These are phyloP conservation scores for Acrocephalus scirpaceus DNA, from an alignment of 2,797 vertebrate species.

Conservation along the genomic window DNA sequence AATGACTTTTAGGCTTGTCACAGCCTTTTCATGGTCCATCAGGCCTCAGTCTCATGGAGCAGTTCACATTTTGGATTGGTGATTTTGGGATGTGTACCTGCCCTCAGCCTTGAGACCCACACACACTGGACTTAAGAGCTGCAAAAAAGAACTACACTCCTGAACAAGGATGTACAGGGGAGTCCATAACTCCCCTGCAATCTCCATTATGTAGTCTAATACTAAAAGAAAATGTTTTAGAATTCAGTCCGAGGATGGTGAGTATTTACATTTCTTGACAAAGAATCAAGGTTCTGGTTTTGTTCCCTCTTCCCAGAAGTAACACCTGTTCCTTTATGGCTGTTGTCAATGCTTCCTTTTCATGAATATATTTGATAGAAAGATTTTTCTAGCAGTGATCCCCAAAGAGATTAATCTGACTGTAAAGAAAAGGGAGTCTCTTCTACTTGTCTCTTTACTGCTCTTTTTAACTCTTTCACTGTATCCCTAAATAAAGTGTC, in stretches of 20 bases:
- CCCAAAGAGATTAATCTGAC: neutral
- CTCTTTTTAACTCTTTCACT: neutral
- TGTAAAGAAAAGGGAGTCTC: neutral
- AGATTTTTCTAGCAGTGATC: neutral
- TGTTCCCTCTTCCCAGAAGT: neutral
- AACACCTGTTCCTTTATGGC: neutral
- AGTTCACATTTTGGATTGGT: neutral
- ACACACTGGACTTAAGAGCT: neutral
- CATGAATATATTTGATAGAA: neutral
- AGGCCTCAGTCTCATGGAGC: neutral
- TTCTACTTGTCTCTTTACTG: conserved; percentile 1
- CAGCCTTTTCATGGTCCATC: neutral
- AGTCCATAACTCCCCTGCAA: neutral
- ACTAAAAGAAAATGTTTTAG: neutral
- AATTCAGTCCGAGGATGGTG: neutral
- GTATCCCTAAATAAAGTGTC: neutral
- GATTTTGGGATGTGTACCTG: neutral
- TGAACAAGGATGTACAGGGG: rapidly evolving
- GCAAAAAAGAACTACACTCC: neutral
- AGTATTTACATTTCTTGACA: neutral
- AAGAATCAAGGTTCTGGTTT: neutral
- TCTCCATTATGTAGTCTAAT: neutral
- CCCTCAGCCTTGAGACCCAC: neutral
- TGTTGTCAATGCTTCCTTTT: neutral
- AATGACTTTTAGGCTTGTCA: neutral